Conservation (phyloP, 2,113 vertebrate genomes). For the Zosterops borbonicus region DNA sequence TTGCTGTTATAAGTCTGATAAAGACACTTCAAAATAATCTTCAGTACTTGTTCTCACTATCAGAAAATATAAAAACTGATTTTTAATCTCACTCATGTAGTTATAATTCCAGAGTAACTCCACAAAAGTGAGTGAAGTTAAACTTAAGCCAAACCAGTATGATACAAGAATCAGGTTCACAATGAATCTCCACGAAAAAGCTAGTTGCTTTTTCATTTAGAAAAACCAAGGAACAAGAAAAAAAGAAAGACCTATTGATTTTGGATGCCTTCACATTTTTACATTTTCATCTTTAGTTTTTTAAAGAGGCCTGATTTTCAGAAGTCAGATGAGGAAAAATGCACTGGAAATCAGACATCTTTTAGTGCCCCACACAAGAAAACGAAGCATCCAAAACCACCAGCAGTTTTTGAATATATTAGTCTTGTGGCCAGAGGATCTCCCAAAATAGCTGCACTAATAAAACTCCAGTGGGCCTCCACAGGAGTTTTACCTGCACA, state of each 20-base stretch:
- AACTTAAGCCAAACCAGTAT: background rate
- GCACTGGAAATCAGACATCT: background rate
- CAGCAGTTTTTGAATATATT: background rate
- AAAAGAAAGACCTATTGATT: background rate
- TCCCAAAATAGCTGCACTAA: background rate
- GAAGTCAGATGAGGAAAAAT: background rate
- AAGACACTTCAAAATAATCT: slow-evolving; percentile 64
- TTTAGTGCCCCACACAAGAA: background rate
- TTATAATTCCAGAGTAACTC: background rate
- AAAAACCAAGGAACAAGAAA: background rate
- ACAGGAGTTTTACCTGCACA: background rate
- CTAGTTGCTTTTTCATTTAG: slow-evolving; percentile 7
- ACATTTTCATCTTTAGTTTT: background rate
- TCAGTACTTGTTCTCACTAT: slow-evolving; percentile 34
- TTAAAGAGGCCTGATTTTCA: slow-evolving; percentile 9
- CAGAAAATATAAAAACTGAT: slow-evolving; percentile 57
- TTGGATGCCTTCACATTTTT: background rate
- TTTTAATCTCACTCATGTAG: slow-evolving; percentile 27
- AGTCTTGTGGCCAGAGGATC: background rate
- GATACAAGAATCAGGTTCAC: slow-evolving; percentile 29
- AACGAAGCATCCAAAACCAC: slow-evolving; percentile 34
- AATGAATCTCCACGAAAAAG: slow-evolving; percentile 33
- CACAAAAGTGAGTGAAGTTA: background rate
- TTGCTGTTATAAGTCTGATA: slow-evolving; percentile 34
- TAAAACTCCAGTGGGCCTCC: background rate